Conservation (phyloP, 2,113 vertebrate species). For the Boulengeromyrus knoepffleri region DNA sequence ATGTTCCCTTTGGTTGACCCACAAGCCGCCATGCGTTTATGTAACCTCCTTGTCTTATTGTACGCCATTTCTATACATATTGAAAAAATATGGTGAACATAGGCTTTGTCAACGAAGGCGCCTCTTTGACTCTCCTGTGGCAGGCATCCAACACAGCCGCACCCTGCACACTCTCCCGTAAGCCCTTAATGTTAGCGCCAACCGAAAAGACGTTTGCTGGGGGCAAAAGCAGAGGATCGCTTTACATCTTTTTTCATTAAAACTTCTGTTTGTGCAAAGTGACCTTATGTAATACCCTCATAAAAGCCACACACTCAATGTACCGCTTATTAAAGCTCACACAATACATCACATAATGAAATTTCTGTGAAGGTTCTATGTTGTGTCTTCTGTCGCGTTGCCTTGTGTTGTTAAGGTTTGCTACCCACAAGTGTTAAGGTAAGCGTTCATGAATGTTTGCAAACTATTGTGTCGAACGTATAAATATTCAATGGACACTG, state of each 20-base stretch:
- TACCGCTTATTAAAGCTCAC: not conserved
- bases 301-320: not conserved
- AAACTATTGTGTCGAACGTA: not conserved
- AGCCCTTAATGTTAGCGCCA: not conserved
- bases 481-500: not conserved
- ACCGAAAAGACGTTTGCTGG: not conserved
- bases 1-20: not conserved
- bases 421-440: not conserved
- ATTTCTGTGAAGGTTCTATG: not conserved
- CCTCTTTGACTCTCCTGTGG: not conserved
- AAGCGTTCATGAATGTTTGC: not conserved
- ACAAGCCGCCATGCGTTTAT: not conserved
- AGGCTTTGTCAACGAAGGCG: not conserved
- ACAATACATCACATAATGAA: not conserved
- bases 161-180: not conserved
- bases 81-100: not conserved
- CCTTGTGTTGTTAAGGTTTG: not conserved
- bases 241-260: not conserved
- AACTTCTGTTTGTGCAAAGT: not conserved
- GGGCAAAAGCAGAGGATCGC: not conserved
- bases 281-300: not conserved
- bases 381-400: not conserved
- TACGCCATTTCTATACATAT: not conserved
- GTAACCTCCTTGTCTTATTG: not conserved
- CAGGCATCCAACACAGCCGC: not conserved